Base-by-base conservation (phyloP, 2,888 invertebrate genomes). In the Lordiphosa andalusiaca region DNA sequence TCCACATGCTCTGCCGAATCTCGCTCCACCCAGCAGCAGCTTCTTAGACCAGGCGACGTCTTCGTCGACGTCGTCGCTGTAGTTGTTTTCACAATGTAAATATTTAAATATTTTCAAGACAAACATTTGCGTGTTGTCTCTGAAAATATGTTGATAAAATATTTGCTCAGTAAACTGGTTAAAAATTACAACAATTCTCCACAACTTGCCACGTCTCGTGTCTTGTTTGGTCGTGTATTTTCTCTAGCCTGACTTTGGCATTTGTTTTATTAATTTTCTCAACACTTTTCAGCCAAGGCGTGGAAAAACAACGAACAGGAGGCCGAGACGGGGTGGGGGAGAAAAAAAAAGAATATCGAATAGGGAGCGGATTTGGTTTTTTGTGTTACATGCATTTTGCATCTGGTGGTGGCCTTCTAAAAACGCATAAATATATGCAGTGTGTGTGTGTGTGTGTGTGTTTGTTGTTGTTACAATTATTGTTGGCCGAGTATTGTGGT, bases 51-150 rank as follows among this genome's bases (percentile, higher is more conserved):
- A 6, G 6, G 25, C 25, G 25, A 25, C 25, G 33, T 62, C 21
- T 12, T 21, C 23, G 54, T 70, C 52, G 46, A 57, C 48, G 48
- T 53, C 46, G 58, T 53, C 53, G 55, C 41, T 73, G 69, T 73
- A 67, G 71, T 74, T 86, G 86, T 85, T 86, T 87, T 84, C 80
- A 72, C 83, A 84, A 84, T 73, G 85, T 87, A 87, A 87, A 87
- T 88, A 88, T 87, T 88, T 87, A 88, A 88, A 87, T 88, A 88
- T 88, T 88, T 88, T 86, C 80, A 83, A 78, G 86, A 85, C 83
- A 87, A 88, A 88, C 86, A 88, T 71, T 71, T 67, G 71, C 54
- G 57, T 88, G 88, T 88, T 88, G 74, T 85, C 81, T 88, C 75
- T 85, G 82, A 87, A 87, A 88, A 88, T 86, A 88, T 81, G 78